A percentile compares a stretch with the other conserved stretches of the same genome.
These are phyloP conservation scores for Ptilodon capucinus DNA, from an alignment of 2,888 invertebrate species.

Conservation along the genomic window DNA sequence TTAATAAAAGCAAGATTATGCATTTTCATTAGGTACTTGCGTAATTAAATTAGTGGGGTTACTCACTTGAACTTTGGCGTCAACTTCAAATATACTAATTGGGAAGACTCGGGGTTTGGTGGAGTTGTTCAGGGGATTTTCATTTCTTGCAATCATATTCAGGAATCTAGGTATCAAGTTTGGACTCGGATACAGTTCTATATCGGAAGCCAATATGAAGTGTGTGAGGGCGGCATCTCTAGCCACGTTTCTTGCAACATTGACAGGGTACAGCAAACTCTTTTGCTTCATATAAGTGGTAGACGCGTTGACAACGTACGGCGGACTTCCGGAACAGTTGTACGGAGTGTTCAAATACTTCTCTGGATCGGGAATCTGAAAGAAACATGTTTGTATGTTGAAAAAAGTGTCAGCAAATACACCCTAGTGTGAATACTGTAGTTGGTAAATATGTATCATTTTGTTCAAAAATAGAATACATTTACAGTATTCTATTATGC, in stretches of 20 bases:
- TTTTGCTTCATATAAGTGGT: constrained; percentile 90
- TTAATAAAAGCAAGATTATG: not conserved
- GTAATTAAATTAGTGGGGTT: not conserved
- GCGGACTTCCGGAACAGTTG: constrained; percentile 88
- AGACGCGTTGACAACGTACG: constrained; percentile 85
- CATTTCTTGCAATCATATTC: constrained; percentile 90
- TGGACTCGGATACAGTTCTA: constrained; percentile 95
- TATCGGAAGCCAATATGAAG: constrained; percentile 93
- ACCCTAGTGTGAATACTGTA: not conserved
- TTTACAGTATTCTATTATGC: not conserved
- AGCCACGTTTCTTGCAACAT: constrained; percentile 95
- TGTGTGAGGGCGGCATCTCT: constrained; percentile 91
- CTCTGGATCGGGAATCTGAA: constrained; percentile 86
- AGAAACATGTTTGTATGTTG: constrained; percentile 17
- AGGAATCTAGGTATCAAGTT: constrained; percentile 91
- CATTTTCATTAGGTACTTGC: not conserved
- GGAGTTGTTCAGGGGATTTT: constrained; percentile 83
- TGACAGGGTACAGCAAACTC: constrained; percentile 93
- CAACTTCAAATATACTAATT: constrained; percentile 94
- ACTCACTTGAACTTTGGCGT: constrained; percentile 73
- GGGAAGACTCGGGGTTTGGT: constrained; percentile 89
- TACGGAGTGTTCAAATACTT: constrained; percentile 84
- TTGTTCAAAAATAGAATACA: not conserved
- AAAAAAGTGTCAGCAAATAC: not conserved
- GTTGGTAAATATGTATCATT: not conserved